A percentile compares a stretch with the other conserved stretches of the same genome.
Evolutionary conservation across 2,888 invertebrate genomes (phyloP).

Genomic region (Cataglyphis rosenhaueri): DNA sequence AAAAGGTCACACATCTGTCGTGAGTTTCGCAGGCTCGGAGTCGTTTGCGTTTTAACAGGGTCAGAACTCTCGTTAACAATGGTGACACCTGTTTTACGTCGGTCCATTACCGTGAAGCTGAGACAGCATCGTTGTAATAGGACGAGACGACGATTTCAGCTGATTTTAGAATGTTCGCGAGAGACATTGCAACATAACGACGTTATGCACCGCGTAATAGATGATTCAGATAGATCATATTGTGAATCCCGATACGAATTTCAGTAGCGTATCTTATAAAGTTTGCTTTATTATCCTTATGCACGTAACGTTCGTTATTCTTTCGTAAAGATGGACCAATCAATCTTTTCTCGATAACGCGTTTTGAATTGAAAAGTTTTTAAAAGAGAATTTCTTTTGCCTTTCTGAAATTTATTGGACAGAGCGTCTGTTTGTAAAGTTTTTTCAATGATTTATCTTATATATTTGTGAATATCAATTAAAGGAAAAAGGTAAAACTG

Average conservation of each 20-base stretch:
- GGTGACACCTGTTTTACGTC: background rate
- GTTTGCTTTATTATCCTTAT: background rate
- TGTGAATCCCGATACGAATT: background rate
- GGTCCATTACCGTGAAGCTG: background rate
- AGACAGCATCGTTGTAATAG: background rate
- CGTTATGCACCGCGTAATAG: background rate
- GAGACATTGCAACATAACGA: background rate
- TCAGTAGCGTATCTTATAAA: background rate
- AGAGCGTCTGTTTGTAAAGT: background rate
- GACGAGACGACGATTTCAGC: background rate
- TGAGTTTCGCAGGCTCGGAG: background rate
- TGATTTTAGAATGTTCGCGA: background rate
- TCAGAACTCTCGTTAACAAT: background rate
- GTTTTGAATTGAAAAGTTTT: background rate
- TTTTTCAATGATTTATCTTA: background rate
- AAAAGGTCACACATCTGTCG: background rate
- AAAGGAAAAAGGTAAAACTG: background rate
- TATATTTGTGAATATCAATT: background rate
- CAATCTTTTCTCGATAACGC: background rate
- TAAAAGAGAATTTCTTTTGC: background rate
- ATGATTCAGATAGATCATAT: background rate
- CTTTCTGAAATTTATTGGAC: background rate
- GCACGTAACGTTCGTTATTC: background rate
- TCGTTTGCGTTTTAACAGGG: background rate
- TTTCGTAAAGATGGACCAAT: background rate